Base-by-base conservation (phyloP, 2,113 vertebrate genomes). In the Stercorarius parasiticus region DNA sequence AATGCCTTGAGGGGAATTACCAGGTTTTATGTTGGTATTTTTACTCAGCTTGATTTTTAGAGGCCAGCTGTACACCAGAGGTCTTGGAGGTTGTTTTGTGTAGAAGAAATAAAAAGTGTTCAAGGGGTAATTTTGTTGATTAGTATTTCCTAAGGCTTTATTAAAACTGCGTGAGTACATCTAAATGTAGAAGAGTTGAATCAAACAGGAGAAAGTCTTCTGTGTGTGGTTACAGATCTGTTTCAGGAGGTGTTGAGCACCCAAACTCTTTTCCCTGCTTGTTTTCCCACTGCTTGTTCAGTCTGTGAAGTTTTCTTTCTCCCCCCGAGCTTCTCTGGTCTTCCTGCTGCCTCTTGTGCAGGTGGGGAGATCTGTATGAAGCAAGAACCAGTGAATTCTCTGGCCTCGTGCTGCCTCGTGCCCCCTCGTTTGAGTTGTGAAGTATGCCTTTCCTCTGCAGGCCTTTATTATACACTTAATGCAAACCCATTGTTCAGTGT, bases 351-450 rank as follows among this genome's bases (percentile, higher is more conserved):
- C 3, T 53, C 53, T 42, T 50, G 11, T 2, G 15, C 6, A 2
- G 8, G 26, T 26, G 67, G 23, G n/a, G 20, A 67, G 11, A 50
- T 42, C 21, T 74, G 20, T 32, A 23, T 25, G 23, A 81, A 50
- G 55, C 59, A 81, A 66, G 45, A 88, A 11, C 10, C 16, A 9
- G n/a, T 43, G 82, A 93, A 50, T 90, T 83, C 53, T 74, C 67
- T 74, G 38, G n/a, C n/a, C 27, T 74, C 0, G 0, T n/a, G 40
- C 16, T 4, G 2, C 29, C 49, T 43, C 43, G n/a, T 79, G 36
- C 30, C 15, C n/a, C 58, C 22, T 82, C 1, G 1, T 90, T 85
- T 69, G 49, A 9, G 29, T 43, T 30, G 61, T 34, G 49, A 86
- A 72, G 23, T 29, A 13, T 14, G 34, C 45, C 58, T 92, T 70